Base-by-base conservation (phyloP, 2,888 invertebrate genomes). In the Nemotelus nigrinus region DNA sequence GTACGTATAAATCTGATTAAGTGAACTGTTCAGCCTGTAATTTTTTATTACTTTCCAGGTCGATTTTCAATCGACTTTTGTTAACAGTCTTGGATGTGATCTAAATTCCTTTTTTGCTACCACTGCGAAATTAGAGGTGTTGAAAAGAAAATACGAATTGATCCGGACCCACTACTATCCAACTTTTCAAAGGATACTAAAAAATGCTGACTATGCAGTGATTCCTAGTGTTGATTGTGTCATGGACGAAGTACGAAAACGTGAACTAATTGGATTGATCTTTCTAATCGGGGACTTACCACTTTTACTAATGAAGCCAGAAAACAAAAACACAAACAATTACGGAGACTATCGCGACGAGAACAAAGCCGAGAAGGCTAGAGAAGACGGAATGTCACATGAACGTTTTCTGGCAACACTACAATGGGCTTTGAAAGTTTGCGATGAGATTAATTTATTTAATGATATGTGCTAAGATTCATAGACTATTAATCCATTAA, bases 61-160 rank as follows among this genome's bases (percentile, higher is more conserved):
- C 65, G 86, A 86, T 80, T 86, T 86, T 76, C 86, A 86, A 80
- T 86, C 84, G 78, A 85, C 86, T 75, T 86, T 85, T 81, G 86
- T 83, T 63, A 85, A 86, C 68, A 80, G 80, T 79, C 79, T 80
- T 2, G 81, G 80, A 1, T 67, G 80, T 44, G 82, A 82, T 67
- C 44, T 82, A 0, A 80, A 81, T 47, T 82, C 81, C 50, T 82
- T 82, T 55, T 67, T 82, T 0, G 79, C 80, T 25, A 82, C 80
- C 0, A 82, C 81, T 25, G 67, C 80, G 0, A 79, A 80, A 57
- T 47, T 80, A 0, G 77, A 79, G 50, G 67, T 81, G 0, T 63
- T 82, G 0, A 78, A 79, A n/a, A 55, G 77, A 3, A 81, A 82
- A 55, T 75, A 81, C 0, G 79, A 80, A 25, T 60, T 74, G 10